Percentiles rank a stretch among this genome's conserved stretches.
Evolutionary conservation across 2,797 vertebrate genomes (phyloP).

Genomic region (Natrix natrix): DNA sequence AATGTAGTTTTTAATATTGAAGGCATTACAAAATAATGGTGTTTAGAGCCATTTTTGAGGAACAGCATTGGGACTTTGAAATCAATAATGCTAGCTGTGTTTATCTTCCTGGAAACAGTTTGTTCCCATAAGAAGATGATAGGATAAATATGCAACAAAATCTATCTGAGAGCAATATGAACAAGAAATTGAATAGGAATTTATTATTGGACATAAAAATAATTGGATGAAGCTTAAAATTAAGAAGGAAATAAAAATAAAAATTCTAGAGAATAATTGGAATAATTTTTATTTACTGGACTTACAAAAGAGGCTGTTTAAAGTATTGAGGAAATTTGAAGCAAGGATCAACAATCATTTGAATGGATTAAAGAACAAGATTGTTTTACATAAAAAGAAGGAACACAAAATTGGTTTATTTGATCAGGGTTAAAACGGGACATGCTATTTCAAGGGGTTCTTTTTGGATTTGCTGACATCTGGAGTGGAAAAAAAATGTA

Average conservation of each 20-base stretch:
- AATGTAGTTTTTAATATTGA: no score
- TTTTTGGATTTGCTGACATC: background rate
- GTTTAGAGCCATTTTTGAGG: no score
- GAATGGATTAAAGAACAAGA: background rate
- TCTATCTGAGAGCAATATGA: background rate
- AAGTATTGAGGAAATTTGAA: background rate
- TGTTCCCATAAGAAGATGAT: background rate
- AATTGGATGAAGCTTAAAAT: background rate
- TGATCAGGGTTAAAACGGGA: background rate
- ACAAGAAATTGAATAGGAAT: background rate
- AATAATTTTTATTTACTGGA: background rate
- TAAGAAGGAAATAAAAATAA: background rate
- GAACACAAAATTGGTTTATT: background rate
- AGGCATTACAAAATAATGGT: no score
- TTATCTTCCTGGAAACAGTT: no score
- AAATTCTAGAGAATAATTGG: background rate
- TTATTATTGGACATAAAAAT: background rate
- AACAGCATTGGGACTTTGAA: no score
- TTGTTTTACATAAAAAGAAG: background rate
- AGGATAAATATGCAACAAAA: background rate
- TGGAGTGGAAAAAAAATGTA: background rate
- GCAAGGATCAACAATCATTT: background rate
- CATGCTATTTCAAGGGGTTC: background rate
- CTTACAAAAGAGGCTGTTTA: background rate
- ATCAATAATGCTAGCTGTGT: no score